Percentiles rank a stretch among this genome's conserved stretches.
These are phyloP conservation scores for Saccostrea cuccullata DNA, from an alignment of 1,140 invertebrate species.

Conservation along the genomic window DNA sequence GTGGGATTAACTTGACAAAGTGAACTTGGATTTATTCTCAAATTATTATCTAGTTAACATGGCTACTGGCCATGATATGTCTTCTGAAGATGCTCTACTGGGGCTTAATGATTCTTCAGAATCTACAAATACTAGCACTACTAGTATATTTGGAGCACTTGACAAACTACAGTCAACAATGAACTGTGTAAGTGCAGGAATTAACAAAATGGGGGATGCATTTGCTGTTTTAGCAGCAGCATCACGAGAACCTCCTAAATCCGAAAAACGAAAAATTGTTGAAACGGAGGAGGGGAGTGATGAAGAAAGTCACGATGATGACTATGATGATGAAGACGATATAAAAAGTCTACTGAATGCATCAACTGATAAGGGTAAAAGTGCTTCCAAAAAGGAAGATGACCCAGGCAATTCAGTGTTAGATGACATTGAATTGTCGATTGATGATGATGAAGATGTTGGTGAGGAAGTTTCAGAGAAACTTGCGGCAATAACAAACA, in stretches of 20 bases:
- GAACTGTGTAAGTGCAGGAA: constrained; percentile 2
- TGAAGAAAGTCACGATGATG: background rate
- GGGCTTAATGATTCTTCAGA: background rate
- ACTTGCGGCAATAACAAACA: background rate
- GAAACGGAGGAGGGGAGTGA: constrained; percentile 24
- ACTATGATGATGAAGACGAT: constrained; percentile 30
- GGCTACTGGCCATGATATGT: no score
- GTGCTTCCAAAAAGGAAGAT: background rate
- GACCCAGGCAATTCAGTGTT: background rate
- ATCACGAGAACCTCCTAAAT: background rate
- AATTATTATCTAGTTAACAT: no score
- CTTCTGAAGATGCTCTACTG: no score
- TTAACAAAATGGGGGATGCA: background rate
- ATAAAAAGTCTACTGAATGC: constrained; percentile 4
- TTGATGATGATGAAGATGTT: constrained; percentile 36
- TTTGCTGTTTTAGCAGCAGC: background rate
- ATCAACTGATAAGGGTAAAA: background rate
- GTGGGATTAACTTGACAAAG: no score
- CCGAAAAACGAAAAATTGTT: background rate
- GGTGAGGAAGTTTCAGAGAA: background rate
- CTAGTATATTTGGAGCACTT: background rate
- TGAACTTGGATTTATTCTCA: no score
- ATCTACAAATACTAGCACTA: background rate
- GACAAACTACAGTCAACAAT: constrained; percentile 3
- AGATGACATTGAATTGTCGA: background rate